These are phyloP conservation scores for Enteromius radiatus DNA, from an alignment of 2,797 vertebrate species.

Conservation along the genomic window DNA sequence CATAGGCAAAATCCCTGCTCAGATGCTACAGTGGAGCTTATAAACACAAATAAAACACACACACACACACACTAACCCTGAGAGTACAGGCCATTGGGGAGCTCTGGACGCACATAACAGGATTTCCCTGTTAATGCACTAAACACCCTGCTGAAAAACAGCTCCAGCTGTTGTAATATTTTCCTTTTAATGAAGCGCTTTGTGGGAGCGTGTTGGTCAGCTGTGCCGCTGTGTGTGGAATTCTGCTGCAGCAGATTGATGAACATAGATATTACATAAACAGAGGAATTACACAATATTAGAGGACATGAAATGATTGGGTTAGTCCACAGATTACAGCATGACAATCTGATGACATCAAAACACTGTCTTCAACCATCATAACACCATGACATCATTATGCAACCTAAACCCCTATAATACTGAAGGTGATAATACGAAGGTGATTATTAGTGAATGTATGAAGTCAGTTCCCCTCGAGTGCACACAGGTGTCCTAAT, in stretches of 20 bases:
- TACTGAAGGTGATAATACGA: not conserved
- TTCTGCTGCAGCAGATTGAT: constrained; percentile 8
- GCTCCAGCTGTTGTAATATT: constrained; percentile 52
- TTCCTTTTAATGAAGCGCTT: constrained; percentile 21
- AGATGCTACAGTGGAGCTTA: not conserved
- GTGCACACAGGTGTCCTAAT: not conserved
- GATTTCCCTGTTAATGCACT: constrained; percentile 50
- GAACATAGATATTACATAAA: not conserved
- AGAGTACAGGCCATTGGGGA: constrained; percentile 47
- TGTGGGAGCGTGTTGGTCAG: constrained; percentile 3
- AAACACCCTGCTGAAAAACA: constrained; percentile 48
- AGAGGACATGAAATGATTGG: not conserved
- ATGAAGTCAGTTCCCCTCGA: not conserved
- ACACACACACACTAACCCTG: constrained; percentile 18
- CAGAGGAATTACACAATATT: not conserved
- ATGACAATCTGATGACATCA: not conserved
- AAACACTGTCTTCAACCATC: not conserved
- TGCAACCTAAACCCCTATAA: not conserved
- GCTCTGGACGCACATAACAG: constrained; percentile 44
- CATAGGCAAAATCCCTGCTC: constrained; percentile 37
- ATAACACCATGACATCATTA: no score
- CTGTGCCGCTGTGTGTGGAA: constrained; percentile 8
- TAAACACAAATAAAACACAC: constrained; percentile 32
- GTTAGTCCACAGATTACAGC: not conserved
- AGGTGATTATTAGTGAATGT: not conserved